Conservation (phyloP, 2,888 invertebrate species). For the Plagodis dolabraria region DNA sequence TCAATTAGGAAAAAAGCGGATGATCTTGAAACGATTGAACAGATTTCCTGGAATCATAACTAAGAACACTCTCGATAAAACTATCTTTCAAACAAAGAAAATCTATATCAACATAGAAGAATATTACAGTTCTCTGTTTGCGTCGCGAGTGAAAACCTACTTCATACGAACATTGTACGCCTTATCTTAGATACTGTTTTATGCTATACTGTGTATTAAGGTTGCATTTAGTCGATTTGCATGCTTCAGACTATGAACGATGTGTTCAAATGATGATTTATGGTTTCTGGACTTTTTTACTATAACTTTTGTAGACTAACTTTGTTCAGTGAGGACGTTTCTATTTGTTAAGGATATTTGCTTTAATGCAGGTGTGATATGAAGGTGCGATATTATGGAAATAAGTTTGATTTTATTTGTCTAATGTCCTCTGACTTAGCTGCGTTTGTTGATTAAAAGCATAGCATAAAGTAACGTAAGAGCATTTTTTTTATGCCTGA, state of each 20-base stretch:
- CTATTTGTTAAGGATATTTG: conserved; percentile 16
- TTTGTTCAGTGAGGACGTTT: conserved; percentile 6
- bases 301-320: conserved; percentile 1
- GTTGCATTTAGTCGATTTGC: conserved; percentile 63
- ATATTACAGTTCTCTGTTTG: too few relatives aligned
- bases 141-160: too few relatives aligned
- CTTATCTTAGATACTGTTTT: background rate
- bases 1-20: too few relatives aligned
- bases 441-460: background rate
- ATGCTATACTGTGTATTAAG: conserved; percentile 35
- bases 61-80: too few relatives aligned
- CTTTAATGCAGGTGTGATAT: conserved; percentile 3
- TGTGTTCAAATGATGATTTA: conserved; percentile 45
- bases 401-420: background rate
- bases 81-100: too few relatives aligned
- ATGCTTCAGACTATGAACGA: conserved; percentile 50
- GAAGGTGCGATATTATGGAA: conserved; percentile 11
- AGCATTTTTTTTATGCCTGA: too few relatives aligned
- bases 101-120: too few relatives aligned
- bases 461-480: background rate
- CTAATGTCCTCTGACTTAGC: background rate
- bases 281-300: conserved; percentile 20
- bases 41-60: too few relatives aligned
- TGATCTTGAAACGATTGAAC: too few relatives aligned
- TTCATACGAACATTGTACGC: too few relatives aligned